These are phyloP conservation scores for Panthera leo DNA, from an alignment of 2,113 vertebrate genomes.

Conservation along the genomic window DNA sequence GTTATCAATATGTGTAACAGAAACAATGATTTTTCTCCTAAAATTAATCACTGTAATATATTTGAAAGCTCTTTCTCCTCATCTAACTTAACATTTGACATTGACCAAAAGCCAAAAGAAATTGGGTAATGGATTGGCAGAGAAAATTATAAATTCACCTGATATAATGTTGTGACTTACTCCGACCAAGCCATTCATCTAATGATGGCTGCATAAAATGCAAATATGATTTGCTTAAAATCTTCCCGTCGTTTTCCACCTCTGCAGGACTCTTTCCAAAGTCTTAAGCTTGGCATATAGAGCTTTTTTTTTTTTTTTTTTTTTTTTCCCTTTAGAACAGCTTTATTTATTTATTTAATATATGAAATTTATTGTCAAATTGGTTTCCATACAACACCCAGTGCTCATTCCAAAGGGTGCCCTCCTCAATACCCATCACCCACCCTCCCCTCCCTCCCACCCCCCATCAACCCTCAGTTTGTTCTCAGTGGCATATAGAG, in stretches of 20 bases:
- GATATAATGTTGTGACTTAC: not conserved
- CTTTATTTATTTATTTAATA: no score
- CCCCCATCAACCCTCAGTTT: no score
- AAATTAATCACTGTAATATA: conserved; percentile 18
- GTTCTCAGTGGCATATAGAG: not conserved
- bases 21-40: conserved; percentile 14
- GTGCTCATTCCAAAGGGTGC: no score
- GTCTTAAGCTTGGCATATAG: not conserved
- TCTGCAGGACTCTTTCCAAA: not conserved
- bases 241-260: not conserved
- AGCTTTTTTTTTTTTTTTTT: not conserved
- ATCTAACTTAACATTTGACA: conserved; percentile 21
- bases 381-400: no score
- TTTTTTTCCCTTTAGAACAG: no score
- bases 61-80: conserved; percentile 45
- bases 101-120: not conserved
- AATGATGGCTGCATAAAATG: not conserved
- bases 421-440: no score
- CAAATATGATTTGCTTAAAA: conserved; percentile 20
- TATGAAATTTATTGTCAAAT: no score
- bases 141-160: conserved; percentile 33
- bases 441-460: no score
- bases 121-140: not conserved
- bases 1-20: not conserved
- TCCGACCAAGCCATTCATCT: not conserved